Base-by-base conservation (phyloP, 2,888 invertebrate genomes). In the Ditula angustiorana region DNA sequence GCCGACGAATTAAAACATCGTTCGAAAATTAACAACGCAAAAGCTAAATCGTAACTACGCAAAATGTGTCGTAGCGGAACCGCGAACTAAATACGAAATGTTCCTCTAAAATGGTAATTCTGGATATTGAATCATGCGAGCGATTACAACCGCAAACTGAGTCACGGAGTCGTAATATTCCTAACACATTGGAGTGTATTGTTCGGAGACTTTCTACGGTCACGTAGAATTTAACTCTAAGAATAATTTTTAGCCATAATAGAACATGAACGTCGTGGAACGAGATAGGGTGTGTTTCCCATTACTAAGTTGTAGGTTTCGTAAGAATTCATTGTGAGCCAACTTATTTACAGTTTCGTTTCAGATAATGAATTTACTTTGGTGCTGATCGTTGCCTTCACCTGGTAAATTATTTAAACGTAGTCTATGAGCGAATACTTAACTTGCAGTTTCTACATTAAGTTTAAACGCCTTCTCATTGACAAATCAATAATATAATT, bases 171-270 rank as follows among this genome's bases (percentile, higher is more conserved):
- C 67, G 61, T 71, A 67, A 70, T 73, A 74, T 76, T 72, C 72
- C 63, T 60, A 69, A 67, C 67, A 69, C 67, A 69, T 59, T 57
- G 57, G 49, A 47, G 46, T 70, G 67, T 67, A 70, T 74, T 73
- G 71, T 72, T 73, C 68, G 68, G 67, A 63, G 65, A 76, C 82
- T 83, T 82, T 83, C 82, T 80, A 75, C 63, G 69, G 74, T 74
- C 73, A 74, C 71, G 72, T 76, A 71, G 69, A 70, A 71, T 69
- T 72, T 72, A 70, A 71, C 67, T 52, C 56, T 57, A 66, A 41
- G 33, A 55, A 66, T 64, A 62, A 66, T 61, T 55, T 47, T 47
- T 55, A 58, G 61, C 44, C 11, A 23, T 19, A 52, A 62, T 28
- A 23, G 24, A 37, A 33, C 58, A 52, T 58, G 52, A 59, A 59